Conservation (phyloP, 2,797 vertebrate species). For the Hyperoplus lanceolatus region DNA sequence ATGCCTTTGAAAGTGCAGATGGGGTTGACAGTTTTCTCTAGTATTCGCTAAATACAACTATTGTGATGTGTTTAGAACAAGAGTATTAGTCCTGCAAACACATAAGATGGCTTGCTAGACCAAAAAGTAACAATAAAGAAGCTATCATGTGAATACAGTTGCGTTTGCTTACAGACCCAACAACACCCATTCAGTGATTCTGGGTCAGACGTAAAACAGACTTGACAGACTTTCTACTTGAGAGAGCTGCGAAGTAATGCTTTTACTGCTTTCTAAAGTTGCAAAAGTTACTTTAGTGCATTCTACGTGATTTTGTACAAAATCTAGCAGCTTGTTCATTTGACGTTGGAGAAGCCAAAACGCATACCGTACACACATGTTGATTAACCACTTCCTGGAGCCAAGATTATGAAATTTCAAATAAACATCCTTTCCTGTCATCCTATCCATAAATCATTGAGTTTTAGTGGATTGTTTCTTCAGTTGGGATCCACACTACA, state of each 20-base stretch:
- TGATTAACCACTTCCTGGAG: not conserved
- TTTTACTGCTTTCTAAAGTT: not conserved
- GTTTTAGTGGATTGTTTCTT: slow-evolving; percentile 2
- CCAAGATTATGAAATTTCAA: not conserved
- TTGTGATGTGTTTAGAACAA: not conserved
- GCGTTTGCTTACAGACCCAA: not conserved
- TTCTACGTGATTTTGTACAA: not conserved
- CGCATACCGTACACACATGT: not conserved
- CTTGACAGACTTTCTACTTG: no score
- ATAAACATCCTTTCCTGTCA: slow-evolving; percentile 11
- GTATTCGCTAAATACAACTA: not conserved
- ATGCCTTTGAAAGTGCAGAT: not conserved
- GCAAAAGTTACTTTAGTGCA: not conserved
- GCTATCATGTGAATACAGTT: not conserved
- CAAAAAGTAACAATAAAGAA: not conserved
- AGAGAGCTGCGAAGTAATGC: not conserved
- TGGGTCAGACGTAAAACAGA: not conserved
- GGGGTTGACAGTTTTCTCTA: not conserved
- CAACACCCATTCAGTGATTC: no score
- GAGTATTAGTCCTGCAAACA: not conserved
- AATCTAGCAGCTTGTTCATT: not conserved
- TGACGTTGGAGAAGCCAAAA: not conserved
- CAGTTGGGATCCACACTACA: slow-evolving; percentile 1
- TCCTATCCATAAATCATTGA: slow-evolving; percentile 14
- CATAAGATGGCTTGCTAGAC: not conserved